These are phyloP conservation scores for Pelodiscus sinensis DNA, from an alignment of 2,113 vertebrate species.

Conservation along the genomic window DNA sequence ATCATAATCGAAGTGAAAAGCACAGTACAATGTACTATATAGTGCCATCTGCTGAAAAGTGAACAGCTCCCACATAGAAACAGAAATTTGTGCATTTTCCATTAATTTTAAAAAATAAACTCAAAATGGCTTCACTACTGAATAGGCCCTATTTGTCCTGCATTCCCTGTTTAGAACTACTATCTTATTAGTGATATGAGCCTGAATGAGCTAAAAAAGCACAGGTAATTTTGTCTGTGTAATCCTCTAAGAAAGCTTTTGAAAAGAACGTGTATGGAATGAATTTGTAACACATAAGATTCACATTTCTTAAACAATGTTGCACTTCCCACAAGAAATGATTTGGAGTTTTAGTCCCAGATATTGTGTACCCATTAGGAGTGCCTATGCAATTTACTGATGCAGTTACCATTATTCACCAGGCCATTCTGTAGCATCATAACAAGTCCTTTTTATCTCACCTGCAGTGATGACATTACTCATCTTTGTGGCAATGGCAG, in stretches of 20 bases:
- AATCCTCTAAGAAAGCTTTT: conserved; percentile 38
- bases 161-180: conserved; percentile 37
- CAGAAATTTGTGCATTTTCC: conserved; percentile 53
- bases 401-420: background rate
- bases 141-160: conserved; percentile 24
- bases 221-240: background rate
- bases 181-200: conserved; percentile 34
- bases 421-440: rapidly evolving
- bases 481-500: background rate
- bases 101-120: conserved; percentile 37
- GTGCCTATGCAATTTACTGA: background rate
- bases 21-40: conserved; percentile 64
- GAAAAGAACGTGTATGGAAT: conserved; percentile 26
- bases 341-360: background rate
- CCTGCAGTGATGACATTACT: background rate
- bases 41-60: conserved; percentile 72
- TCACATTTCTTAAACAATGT: conserved; percentile 23
- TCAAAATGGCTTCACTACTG: background rate
- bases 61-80: conserved; percentile 62
- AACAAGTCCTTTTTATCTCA: background rate
- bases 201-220: background rate
- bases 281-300: conserved; percentile 23
- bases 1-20: conserved; percentile 71
- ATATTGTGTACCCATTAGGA: background rate
- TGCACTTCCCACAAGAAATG: background rate